phyloP scores from a whole-genome alignment of 2,113 vertebrate genomes.

The Silurus asotus region DNA sequence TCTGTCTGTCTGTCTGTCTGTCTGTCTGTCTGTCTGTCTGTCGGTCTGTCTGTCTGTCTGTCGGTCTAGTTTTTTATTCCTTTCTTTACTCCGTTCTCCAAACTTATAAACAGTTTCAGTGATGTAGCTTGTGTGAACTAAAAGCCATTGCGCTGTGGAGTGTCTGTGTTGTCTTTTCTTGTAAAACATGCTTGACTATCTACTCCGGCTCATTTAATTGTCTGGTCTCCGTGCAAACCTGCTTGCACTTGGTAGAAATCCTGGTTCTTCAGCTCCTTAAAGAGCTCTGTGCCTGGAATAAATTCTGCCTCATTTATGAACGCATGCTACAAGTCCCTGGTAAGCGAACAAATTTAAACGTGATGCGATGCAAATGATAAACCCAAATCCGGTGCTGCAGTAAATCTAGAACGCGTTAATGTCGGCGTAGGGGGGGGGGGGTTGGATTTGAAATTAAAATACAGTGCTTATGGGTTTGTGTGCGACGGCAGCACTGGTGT shows the following conservation, averaged over 20 bases:
- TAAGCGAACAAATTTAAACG: not conserved
- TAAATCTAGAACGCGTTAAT: not conserved
- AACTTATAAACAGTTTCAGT: not conserved
- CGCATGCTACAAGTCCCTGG: not conserved
- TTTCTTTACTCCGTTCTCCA: not conserved
- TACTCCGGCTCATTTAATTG: slow-evolving; percentile 5
- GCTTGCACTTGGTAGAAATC: not conserved
- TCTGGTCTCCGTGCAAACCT: not conserved
- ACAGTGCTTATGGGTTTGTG: not conserved
- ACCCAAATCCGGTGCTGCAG: not conserved
- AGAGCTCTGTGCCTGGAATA: not conserved
- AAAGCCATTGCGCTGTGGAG: not conserved
- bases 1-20: not conserved
- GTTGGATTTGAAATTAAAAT: not conserved
- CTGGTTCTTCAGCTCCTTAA: not conserved
- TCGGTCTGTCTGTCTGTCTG: not conserved
- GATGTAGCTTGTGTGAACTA: not conserved
- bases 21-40: not conserved
- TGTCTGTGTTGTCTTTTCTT: not conserved
- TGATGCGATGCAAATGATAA: not conserved
- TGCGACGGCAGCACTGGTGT: not conserved
- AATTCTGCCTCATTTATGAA: not conserved
- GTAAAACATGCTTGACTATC: not conserved
- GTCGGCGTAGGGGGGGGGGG: too few relatives aligned
- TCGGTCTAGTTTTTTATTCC: not conserved